Evolutionary conservation across 1,140 invertebrate genomes (phyloP), one percentile per base, ranked within the genome.

Genomic region (Trichomalopsis sarcophagae): DNA sequence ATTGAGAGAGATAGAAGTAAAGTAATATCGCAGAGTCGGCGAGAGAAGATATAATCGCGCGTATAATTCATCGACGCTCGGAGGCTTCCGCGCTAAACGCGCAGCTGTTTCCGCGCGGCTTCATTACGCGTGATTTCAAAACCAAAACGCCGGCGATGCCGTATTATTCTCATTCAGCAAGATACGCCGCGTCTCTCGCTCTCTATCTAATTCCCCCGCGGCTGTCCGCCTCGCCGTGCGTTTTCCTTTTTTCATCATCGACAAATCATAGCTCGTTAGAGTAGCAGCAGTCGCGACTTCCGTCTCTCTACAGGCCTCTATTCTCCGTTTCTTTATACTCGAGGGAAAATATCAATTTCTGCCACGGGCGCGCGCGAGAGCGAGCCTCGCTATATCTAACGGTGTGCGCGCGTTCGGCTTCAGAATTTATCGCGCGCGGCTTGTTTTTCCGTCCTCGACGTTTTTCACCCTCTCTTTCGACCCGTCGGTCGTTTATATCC

Each of bases 221-320:
- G 27, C 68, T 71, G 23, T 33, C 68, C 68, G 23, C 68, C 68
- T 33, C 68, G 23, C 68, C 4, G 11, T 75, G n/a, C 30, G 10
- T 84, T 68, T 21, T 66, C 66, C 73, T 55, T 80, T 73, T 74
- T 62, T 14, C 55, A 9, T 68, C 44, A 66, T 69, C 33, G 82
- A 88, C 86, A 88, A 87, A 88, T 89, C 77, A 86, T 87, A 84
- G 73, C 84, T 87, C 86, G 87, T 89, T 89, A 87, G 79, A 84
- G 50, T 11, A 73, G 27, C 11, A 0, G 27, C 69, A 73, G 27
- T 69, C 36, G 33, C 47, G n/a, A 62, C 62, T 82, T 86, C 84
- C 47, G 44, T 55, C 23, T 50, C 44, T 55, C 10, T 36, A 11
- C 27, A 36, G 13, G 11, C 17, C 68, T n/a, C 27, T 7, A 62